Conservation (phyloP, 1,140 invertebrate species). For the Brachionus koreanus region DNA sequence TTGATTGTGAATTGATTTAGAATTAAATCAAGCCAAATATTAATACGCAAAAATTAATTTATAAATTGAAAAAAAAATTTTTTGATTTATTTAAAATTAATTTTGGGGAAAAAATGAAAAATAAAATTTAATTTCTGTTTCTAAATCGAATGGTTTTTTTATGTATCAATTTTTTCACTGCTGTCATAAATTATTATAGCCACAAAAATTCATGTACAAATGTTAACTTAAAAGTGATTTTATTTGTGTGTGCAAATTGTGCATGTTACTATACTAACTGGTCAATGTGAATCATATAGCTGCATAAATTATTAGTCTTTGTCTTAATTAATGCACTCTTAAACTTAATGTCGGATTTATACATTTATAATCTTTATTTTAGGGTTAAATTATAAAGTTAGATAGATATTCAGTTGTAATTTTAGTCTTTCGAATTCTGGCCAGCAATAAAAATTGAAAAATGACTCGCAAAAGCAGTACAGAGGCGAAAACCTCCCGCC, state of each 20-base stretch:
- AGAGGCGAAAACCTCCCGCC: neutral
- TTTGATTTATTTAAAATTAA: no score
- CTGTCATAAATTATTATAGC: no score
- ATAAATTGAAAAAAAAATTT: no score
- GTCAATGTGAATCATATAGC: neutral
- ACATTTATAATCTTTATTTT: neutral
- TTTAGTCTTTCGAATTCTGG: neutral
- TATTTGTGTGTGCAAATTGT: neutral
- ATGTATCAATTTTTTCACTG: no score
- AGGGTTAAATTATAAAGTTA: neutral
- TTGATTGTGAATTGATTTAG: no score
- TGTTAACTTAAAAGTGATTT: neutral
- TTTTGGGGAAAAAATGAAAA: no score
- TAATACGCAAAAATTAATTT: no score
- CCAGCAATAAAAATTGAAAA: neutral
- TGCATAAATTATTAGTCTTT: constrained; percentile 39
- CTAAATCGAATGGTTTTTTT: no score
- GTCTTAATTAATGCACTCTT: constrained; percentile 5
- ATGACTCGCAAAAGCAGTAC: neutral
- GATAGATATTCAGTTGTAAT: neutral
- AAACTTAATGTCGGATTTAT: constrained; percentile 32
- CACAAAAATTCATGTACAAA: no score
- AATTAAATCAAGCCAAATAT: no score
- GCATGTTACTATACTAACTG: neutral
- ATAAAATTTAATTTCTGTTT: no score